Conservation (phyloP, 2,113 vertebrate species). For the Apteryx owenii region DNA sequence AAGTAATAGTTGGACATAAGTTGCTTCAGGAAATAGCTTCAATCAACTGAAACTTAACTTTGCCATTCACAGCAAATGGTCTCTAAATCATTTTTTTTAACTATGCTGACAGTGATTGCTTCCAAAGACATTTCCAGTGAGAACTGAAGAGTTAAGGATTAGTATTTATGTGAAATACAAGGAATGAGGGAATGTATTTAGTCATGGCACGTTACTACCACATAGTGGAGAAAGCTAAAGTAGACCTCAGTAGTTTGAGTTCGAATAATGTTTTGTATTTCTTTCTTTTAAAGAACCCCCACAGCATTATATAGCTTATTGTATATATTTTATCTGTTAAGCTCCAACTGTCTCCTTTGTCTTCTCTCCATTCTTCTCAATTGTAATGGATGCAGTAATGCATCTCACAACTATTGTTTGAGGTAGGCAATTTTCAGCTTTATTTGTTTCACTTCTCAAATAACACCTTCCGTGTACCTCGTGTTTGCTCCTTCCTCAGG, state of each 20-base stretch:
- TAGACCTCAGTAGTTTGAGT: background rate
- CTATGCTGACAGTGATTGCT: background rate
- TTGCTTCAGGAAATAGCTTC: background rate
- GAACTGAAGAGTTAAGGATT: background rate
- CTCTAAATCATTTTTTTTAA: background rate
- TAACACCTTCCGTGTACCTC: accelerated
- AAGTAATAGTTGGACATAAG: background rate
- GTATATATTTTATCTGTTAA: background rate
- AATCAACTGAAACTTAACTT: background rate
- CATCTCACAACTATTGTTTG: background rate
- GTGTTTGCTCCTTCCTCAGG: background rate
- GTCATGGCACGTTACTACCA: background rate
- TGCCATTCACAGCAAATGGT: background rate
- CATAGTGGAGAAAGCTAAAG: constrained; percentile 22
- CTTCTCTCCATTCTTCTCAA: background rate
- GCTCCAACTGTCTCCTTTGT: background rate
- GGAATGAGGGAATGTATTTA: background rate
- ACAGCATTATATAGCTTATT: background rate
- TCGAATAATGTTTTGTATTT: background rate
- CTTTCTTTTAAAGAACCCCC: background rate
- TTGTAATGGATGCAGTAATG: background rate
- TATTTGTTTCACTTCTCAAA: background rate
- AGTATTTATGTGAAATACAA: background rate
- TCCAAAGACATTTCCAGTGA: background rate
- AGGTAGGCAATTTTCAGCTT: background rate